Evolutionary conservation across 2,888 invertebrate species (phyloP), one percentile per base, ranked within the genome.

Genomic region (Troglohyphantes excavatus): DNA sequence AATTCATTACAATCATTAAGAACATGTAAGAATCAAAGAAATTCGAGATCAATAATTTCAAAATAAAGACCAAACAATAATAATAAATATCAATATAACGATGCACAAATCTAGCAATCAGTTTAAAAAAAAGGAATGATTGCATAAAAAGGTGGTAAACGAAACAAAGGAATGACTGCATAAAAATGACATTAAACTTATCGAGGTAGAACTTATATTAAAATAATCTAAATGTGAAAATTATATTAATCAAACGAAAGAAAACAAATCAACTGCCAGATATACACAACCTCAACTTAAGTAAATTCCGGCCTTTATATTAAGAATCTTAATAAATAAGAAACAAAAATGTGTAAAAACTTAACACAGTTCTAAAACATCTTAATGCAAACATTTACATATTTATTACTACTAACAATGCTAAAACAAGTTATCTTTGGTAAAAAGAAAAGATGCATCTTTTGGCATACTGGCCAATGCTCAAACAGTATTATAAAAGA

Each of bases 371-470:
- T 76, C 39, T 61, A 85, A 84, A 85, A 76, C 68, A 85, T 85
- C 61, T 83, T 83, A 53, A 65, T 84, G 84, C 75, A 73, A 75
- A 84, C 76, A 78, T 68, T 29, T 46, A 65, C 39, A 67, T 59
- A 33, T 63, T 46, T 83, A 46, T 84, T 84, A 61, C 76, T 75
- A 73, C 65, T 75, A 81, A 84, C 73, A 76, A 72, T 63, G 65
- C 67, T 76, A 85, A 73, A 84, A 85, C 85, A 85, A 85, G 23
- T 61, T 39, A 68, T 85, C 76, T 85, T 85, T 76, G 76, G 76
- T 85, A 73, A 68, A 75, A 75, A 59, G 68, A 82, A 82, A 75
- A 61, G 61, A 19, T 65, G 75, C 72, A 84, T 68, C 29, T 27
- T 73, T 46, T 75, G 84, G 73, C 84, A 65, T 65, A 76, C 68